Base-by-base conservation (phyloP, 2,113 vertebrate genomes). In the Sapajus apella region DNA sequence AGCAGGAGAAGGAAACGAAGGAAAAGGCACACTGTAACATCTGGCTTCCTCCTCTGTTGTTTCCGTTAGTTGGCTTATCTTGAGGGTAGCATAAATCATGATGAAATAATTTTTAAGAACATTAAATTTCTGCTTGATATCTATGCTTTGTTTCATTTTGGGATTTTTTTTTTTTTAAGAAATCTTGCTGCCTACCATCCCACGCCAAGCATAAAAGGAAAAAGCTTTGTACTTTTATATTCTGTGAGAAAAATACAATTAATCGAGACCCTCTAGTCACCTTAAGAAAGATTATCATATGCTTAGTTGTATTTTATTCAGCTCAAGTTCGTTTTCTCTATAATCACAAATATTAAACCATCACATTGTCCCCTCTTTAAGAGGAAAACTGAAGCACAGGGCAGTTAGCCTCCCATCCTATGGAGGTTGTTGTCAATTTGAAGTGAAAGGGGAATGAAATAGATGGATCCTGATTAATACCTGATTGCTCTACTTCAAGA, bases 1-100 rank as follows among this genome's bases (percentile, higher is more conserved):
- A 84, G 4, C 47, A 56, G 27, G 56, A 95, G 58, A 89, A 96
- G 14, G 87, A 91, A 87, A 80, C 52, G 43, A 96, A 70, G 91
- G 45, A 56, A 70, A 79, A 82, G 50, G 12, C 13, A 30, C 43
- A 45, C 12, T 80, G 45, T 45, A 75, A 72, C 47, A 72, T 84
- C 56, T 87, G 20, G 11, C 58, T 91, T 82, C 55, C 25, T 88
- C 47, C 13, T 92, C 61, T 66, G 21, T 80, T 40, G 56, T 70
- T 95, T 82, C 23, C 4, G 3, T 50, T 21, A 70, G 5, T 93
- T 89, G 32, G n/a, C 66, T 82, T 88, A 50, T 95, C 79, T 94
- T 87, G 37, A 25, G 58, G 47, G 37, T 17, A 3, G 10, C 50
- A 95, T 77, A 61, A 95, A 96, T 94, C 61, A 76, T 40, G 45